Evolutionary conservation across 2,888 invertebrate genomes (phyloP).

Genomic region (Timema cristinae): DNA sequence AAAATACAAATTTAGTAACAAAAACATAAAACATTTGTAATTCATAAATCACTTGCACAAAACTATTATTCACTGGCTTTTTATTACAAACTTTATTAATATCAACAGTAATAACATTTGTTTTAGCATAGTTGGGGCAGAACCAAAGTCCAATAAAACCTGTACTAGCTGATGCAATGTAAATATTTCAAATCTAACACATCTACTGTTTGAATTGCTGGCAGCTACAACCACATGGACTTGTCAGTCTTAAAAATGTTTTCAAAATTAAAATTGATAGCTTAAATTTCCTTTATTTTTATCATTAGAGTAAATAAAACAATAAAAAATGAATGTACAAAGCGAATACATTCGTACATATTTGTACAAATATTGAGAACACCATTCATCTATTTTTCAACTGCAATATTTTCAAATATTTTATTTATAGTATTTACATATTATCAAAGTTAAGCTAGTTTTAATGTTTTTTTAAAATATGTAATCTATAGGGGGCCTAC

Average conservation of each 20-base stretch:
- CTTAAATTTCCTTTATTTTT: too few species aligned
- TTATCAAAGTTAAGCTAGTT: slow-evolving; percentile 23
- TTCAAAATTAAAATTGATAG: too few species aligned
- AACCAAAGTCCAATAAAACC: too few species aligned
- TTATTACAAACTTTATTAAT: slow-evolving; percentile 17
- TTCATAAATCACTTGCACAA: too few species aligned
- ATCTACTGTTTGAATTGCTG: too few species aligned
- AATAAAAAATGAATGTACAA: too few species aligned
- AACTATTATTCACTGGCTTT: background rate
- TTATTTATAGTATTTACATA: slow-evolving; percentile 27
- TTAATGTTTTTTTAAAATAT: background rate
- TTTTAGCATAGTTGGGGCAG: background rate
- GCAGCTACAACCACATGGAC: too few species aligned
- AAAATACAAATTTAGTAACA: slow-evolving; percentile 15
- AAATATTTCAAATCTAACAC: slow-evolving; percentile 8
- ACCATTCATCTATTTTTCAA: background rate
- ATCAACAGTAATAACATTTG: slow-evolving; percentile 13
- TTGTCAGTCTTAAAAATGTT: too few species aligned
- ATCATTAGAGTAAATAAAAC: too few species aligned
- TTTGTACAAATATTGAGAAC: too few species aligned
- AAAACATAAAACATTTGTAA: slow-evolving; percentile 1
- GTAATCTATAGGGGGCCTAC: background rate
- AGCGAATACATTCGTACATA: too few species aligned
- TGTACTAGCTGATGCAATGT: background rate
- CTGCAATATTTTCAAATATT: slow-evolving; percentile 15